phyloP scores from a whole-genome alignment of 1,140 invertebrate genomes.

The Drosophila micromelanica region DNA sequence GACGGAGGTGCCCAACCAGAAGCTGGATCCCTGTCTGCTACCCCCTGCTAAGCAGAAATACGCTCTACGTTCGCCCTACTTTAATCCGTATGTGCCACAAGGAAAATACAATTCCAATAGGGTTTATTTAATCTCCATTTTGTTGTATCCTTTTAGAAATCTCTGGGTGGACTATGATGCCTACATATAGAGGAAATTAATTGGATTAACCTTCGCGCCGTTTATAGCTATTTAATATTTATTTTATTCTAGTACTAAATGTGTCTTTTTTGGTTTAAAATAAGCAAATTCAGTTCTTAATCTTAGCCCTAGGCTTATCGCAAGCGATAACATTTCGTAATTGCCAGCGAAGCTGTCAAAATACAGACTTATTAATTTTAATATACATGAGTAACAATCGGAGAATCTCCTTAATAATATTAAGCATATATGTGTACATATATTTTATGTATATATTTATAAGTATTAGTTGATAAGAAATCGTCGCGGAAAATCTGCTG shows the following conservation, averaged over 20 bases:
- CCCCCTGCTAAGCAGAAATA: conserved; percentile 39
- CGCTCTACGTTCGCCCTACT: conserved; percentile 50
- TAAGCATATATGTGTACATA: too few relatives aligned
- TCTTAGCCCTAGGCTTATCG: neutral
- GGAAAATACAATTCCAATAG: neutral
- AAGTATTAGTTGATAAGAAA: too few relatives aligned
- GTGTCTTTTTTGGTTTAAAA: neutral
- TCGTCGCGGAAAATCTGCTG: too few relatives aligned
- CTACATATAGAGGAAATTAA: conserved; percentile 4
- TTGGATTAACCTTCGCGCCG: neutral
- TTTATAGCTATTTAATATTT: neutral
- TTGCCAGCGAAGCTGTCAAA: neutral
- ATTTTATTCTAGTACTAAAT: neutral
- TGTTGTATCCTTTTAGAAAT: conserved; percentile 41
- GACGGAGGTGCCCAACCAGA: neutral
- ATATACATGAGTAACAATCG: neutral
- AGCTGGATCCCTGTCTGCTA: neutral
- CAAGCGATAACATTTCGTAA: neutral
- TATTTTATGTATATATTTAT: too few relatives aligned
- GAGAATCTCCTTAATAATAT: neutral
- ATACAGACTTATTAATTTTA: neutral
- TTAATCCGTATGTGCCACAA: conserved; percentile 56
- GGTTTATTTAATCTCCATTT: neutral
- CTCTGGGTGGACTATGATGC: conserved; percentile 50
- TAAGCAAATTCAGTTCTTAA: neutral